Conservation (phyloP, 1,140 invertebrate genomes). For the Meteorus sp. region DNA sequence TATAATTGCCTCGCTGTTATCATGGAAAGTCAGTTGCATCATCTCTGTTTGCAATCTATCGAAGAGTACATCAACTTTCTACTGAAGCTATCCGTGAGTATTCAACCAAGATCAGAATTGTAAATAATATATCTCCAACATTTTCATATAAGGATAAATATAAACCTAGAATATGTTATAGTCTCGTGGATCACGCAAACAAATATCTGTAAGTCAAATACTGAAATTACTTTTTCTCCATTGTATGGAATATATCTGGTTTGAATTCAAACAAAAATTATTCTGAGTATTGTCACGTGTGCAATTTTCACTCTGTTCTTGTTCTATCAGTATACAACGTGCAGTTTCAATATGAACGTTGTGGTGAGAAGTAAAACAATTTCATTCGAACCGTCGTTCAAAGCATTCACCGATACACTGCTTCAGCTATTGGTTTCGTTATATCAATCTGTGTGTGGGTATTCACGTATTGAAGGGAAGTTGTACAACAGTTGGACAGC, state of each 20-base stretch:
- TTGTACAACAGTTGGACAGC: constrained; percentile 62
- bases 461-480: constrained; percentile 72
- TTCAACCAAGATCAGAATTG: constrained; percentile 11
- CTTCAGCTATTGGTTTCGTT: constrained; percentile 73
- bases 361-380: constrained; percentile 69
- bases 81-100: constrained; percentile 71
- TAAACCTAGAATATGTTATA: constrained; percentile 19
- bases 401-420: constrained; percentile 70
- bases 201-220: constrained; percentile 25
- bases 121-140: neutral
- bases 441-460: constrained; percentile 63
- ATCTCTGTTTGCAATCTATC: constrained; percentile 78
- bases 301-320: constrained; percentile 16
- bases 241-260: neutral
- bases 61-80: constrained; percentile 78
- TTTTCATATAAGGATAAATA: constrained; percentile 6
- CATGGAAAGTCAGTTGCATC: constrained; percentile 85
- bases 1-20: constrained; percentile 82
- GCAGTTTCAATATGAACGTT: constrained; percentile 76
- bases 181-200: constrained; percentile 30
- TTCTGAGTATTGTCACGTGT: neutral
- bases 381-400: constrained; percentile 79
- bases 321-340: constrained; percentile 63
- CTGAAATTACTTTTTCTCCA: neutral
- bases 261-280: neutral